Evolutionary conservation across 2,888 invertebrate species (phyloP).

Genomic region (Sphinx pinastri): DNA sequence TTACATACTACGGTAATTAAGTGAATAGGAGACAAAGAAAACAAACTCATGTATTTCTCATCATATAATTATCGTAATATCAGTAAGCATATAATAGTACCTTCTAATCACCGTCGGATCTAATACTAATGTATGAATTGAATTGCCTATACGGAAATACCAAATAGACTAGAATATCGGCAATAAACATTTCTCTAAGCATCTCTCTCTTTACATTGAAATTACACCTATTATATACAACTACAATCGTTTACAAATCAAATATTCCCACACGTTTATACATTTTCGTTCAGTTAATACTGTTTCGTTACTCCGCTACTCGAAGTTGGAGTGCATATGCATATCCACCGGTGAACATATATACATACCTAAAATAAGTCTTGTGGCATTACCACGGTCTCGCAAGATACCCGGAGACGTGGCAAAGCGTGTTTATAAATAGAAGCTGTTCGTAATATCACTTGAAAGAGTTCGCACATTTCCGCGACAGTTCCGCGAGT

Average conservation of each 20-base stretch:
- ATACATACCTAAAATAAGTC: slow-evolving; percentile 56
- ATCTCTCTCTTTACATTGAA: slow-evolving; percentile 35
- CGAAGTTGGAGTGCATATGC: slow-evolving; percentile 38
- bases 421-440: slow-evolving; percentile 38
- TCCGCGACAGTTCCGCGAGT: not conserved
- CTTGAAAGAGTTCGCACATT: slow-evolving; percentile 40
- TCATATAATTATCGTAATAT: slow-evolving; percentile 28
- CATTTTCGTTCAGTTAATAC: slow-evolving; percentile 37
- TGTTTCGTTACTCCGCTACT: slow-evolving; percentile 30
- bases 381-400: slow-evolving; percentile 55
- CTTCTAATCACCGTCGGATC: slow-evolving; percentile 26
- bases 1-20: not conserved
- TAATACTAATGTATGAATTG: not conserved
- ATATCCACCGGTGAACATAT: slow-evolving; percentile 51
- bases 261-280: slow-evolving; percentile 32
- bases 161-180: slow-evolving; percentile 52
- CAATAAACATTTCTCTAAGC: slow-evolving; percentile 35
- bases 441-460: slow-evolving; percentile 38
- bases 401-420: slow-evolving; percentile 35
- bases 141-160: slow-evolving; percentile 30
- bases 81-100: slow-evolving; percentile 17
- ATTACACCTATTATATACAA: slow-evolving; percentile 42
- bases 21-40: not conserved
- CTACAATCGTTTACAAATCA: slow-evolving; percentile 39
- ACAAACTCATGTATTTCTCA: slow-evolving; percentile 20